Conservation (phyloP, 2,888 invertebrate species). For the Sepioteuthis lessoniana region DNA sequence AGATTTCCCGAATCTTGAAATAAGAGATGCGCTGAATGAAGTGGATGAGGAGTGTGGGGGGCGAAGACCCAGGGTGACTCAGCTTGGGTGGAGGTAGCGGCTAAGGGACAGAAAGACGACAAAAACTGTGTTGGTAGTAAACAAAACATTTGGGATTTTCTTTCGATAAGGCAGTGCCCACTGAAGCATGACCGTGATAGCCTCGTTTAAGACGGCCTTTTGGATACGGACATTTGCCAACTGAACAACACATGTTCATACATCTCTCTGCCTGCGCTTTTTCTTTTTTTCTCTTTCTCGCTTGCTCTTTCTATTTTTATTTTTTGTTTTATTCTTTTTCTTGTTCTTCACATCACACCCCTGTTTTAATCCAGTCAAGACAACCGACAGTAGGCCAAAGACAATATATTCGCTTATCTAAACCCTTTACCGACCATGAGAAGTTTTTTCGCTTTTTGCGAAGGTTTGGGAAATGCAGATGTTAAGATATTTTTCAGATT, state of each 20-base stretch:
- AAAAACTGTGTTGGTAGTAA: neutral
- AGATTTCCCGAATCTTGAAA: slow-evolving; percentile 33
- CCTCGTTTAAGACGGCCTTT: neutral
- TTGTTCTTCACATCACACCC: neutral
- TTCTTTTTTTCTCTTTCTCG: too few relatives aligned
- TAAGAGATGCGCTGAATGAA: neutral
- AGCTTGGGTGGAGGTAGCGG: neutral
- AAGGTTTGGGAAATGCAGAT: neutral
- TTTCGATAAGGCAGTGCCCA: neutral
- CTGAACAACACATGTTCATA: neutral
- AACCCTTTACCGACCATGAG: neutral
- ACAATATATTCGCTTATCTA: neutral
- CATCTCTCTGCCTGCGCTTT: neutral
- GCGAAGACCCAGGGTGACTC: neutral
- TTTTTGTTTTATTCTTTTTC: neutral
- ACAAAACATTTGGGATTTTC: slow-evolving; percentile 23
- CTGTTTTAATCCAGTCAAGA: neutral
- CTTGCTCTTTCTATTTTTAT: too few relatives aligned
- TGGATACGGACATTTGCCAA: neutral
- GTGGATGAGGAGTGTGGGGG: neutral
- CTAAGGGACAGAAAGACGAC: neutral
- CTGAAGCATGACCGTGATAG: neutral
- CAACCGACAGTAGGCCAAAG: neutral
- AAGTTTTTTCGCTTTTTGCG: neutral
- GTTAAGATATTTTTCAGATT: neutral